Evolutionary conservation across 2,888 invertebrate genomes (phyloP).

Genomic region (Axea sp.): DNA sequence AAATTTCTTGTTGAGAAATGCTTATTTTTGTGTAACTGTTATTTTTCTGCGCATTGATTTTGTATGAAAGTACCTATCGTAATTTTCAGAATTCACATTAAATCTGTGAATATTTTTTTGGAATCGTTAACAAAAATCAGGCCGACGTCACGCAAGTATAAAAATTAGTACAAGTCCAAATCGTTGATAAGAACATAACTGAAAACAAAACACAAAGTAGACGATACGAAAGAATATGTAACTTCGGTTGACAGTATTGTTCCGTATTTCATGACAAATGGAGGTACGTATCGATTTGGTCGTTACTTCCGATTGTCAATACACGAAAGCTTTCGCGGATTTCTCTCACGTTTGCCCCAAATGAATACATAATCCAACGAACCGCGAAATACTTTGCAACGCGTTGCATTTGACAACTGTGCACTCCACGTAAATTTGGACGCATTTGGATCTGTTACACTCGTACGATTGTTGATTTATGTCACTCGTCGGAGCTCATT

Average conservation of each 20-base stretch:
- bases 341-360: constrained; percentile 51
- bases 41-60: too few species aligned
- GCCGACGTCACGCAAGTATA: too few species aligned
- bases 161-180: too few species aligned
- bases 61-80: too few species aligned
- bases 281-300: constrained; percentile 52
- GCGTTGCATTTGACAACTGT: constrained; percentile 40
- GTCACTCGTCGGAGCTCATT: constrained; percentile 50
- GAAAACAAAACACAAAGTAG: too few species aligned
- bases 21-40: too few species aligned
- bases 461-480: constrained; percentile 48
- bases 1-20: too few species aligned
- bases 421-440: constrained; percentile 31
- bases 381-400: constrained; percentile 56
- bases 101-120: too few species aligned
- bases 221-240: constrained; percentile 24
- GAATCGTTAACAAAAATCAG: too few species aligned
- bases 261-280: constrained; percentile 49
- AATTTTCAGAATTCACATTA: too few species aligned
- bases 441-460: constrained; percentile 40
- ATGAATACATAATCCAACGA: constrained; percentile 58
- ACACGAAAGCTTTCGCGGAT: constrained; percentile 43
- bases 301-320: constrained; percentile 51
- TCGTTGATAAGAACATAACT: too few species aligned
- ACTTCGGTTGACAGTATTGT: constrained; percentile 40